Evolutionary conservation across 2,113 vertebrate species (phyloP).

Genomic region (Platichthys stellatus): DNA sequence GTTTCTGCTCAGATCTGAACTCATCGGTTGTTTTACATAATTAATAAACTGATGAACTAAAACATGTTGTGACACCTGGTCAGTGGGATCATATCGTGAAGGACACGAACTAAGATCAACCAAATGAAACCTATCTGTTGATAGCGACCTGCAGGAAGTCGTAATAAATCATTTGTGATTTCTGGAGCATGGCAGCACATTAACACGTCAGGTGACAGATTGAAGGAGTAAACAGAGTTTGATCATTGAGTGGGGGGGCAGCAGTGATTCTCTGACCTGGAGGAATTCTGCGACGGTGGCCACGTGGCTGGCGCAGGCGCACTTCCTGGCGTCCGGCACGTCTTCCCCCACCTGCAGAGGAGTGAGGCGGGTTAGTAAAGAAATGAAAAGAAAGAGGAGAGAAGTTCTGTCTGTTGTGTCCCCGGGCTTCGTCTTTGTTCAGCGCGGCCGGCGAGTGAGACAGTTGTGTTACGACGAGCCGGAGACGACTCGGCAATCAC

Average conservation of each 20-base stretch:
- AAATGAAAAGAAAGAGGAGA: neutral
- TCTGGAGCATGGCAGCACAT: too few relatives aligned
- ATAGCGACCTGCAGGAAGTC: too few relatives aligned
- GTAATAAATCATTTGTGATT: too few relatives aligned
- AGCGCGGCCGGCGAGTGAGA: neutral
- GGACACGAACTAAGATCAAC: too few relatives aligned
- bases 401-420: neutral
- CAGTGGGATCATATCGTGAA: too few relatives aligned
- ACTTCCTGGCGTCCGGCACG: conserved; percentile 94
- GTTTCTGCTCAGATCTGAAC: too few relatives aligned
- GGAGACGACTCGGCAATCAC: conserved; percentile 48
- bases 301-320: conserved; percentile 95
- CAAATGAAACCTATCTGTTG: too few relatives aligned
- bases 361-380: neutral
- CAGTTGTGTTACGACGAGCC: neutral
- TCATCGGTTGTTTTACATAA: too few relatives aligned
- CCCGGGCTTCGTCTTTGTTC: conserved; percentile 14
- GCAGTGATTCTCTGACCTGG: conserved; percentile 83
- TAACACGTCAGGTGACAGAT: too few relatives aligned
- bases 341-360: conserved; percentile 93
- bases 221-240: neutral
- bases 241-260: neutral
- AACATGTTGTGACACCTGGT: too few relatives aligned
- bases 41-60: too few relatives aligned
- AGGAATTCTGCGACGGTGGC: conserved; percentile 97